These are phyloP conservation scores for Phaethon lepturus DNA, from an alignment of 2,113 vertebrate genomes.

Conservation along the genomic window DNA sequence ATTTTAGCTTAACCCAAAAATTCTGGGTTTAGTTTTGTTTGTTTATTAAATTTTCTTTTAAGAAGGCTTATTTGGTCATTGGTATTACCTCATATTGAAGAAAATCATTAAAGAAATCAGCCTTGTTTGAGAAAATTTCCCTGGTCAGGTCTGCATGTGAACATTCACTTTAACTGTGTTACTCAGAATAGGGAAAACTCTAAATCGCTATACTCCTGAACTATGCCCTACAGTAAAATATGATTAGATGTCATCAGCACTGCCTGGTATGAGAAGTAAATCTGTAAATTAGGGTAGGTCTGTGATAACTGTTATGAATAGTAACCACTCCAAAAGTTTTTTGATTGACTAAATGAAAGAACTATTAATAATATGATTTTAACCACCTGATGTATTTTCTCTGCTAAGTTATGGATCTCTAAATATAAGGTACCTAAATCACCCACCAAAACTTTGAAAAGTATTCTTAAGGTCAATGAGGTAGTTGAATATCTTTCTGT, in stretches of 20 bases:
- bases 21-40: fast-evolving
- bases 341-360: neutral
- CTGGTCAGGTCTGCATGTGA: neutral
- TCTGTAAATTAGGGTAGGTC: neutral
- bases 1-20: neutral
- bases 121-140: neutral
- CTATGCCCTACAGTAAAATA: neutral
- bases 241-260: neutral
- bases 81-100: neutral
- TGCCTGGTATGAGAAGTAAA: neutral
- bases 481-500: neutral
- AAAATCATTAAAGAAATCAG: neutral
- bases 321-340: neutral
- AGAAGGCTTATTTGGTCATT: neutral
- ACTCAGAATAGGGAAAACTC: neutral
- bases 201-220: neutral
- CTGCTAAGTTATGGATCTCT: neutral
- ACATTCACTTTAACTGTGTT: neutral
- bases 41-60: neutral
- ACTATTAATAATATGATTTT: neutral
- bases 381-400: neutral
- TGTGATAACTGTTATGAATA: neutral
- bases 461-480: neutral
- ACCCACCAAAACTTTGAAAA: neutral
- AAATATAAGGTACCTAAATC: neutral